A percentile compares a stretch with the other conserved stretches of the same genome.
Evolutionary conservation across 2,797 vertebrate genomes (phyloP).

Genomic region (Gymnocypris eckloni): DNA sequence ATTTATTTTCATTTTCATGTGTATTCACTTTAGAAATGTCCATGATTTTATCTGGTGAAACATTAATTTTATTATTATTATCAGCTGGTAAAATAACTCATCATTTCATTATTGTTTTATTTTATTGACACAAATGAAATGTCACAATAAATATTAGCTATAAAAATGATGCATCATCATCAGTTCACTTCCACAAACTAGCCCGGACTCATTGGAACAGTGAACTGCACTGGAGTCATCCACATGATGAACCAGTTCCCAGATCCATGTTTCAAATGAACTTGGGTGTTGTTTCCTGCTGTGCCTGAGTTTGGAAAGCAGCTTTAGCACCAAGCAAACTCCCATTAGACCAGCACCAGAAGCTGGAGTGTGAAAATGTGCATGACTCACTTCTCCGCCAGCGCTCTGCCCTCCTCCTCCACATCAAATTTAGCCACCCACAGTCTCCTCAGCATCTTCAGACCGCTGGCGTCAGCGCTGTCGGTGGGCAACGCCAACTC

Average conservation of each 20-base stretch:
- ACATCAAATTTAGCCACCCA: slow-evolving; percentile 96
- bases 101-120: neutral
- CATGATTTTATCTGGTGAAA: neutral
- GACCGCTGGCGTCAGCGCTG: slow-evolving; percentile 84
- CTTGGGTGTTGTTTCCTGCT: neutral
- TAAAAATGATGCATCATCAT: neutral
- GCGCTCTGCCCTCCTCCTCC: slow-evolving; percentile 86
- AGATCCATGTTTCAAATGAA: neutral
- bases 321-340: neutral
- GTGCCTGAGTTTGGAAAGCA: neutral
- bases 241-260: neutral
- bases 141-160: neutral
- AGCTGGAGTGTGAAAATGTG: neutral
- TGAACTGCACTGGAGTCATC: neutral
- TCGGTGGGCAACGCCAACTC: slow-evolving; percentile 94
- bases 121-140: neutral
- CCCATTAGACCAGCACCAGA: neutral
- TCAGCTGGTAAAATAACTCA: neutral
- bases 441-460: slow-evolving; percentile 90
- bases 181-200: neutral
- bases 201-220: neutral
- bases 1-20: too few species aligned
- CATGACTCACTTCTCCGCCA: slow-evolving; percentile 87
- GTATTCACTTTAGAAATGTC: neutral
- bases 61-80: too few species aligned